Base-by-base conservation (phyloP, 64 coral and sea anemone species). In the Platygyra sinensis region DNA sequence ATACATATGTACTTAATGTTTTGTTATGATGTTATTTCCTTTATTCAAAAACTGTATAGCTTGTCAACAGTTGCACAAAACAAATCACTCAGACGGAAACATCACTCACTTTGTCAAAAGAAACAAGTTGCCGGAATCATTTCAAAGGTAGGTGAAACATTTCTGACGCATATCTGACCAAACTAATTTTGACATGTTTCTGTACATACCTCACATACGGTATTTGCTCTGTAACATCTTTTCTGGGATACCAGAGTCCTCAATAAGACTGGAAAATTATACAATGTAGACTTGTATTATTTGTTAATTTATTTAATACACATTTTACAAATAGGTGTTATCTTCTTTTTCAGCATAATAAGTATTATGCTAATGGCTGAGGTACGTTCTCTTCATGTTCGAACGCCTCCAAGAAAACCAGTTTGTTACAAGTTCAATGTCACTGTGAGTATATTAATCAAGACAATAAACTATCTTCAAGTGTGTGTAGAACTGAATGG, bases 141-240 rank as follows among this genome's bases (percentile, higher is more conserved):
- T 96, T 96, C 90, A 96, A 74, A 89, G 90, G 94, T 96, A 86
- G 88, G 51, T 90, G 15, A 7, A 36, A 59, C 17, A 46, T 46
- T 46, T 46, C 7, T 46, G 42, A 46, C 5, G 42, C 5, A 6
- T 46, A 46, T 3, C 4, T 46, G 42, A 46, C 6, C 42, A 6
- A 46, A 46, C 42, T 46, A 8, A 5, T 46, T 46, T 46, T 46
- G 20, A 63, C n/a, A 13, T 76, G 24, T 0, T 7, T 76, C 7
- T 50, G 8, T 76, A n/a, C n/a, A 14, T 19, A 5, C 38, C 38
- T 5, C 38, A 39, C n/a, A 36, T 3, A 36, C 33, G 3, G 33
- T 36, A 36, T 36, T 36, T 8, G 7, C 6, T 46, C 3, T 46
- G 42, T 8, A 46, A 46, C 42, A 46, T 46, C 42, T 46, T 46